Percentiles rank a stretch among this genome's conserved stretches.
Conservation (phyloP, 2,797 vertebrate genomes). For the Myoxocephalus aenaeus region DNA sequence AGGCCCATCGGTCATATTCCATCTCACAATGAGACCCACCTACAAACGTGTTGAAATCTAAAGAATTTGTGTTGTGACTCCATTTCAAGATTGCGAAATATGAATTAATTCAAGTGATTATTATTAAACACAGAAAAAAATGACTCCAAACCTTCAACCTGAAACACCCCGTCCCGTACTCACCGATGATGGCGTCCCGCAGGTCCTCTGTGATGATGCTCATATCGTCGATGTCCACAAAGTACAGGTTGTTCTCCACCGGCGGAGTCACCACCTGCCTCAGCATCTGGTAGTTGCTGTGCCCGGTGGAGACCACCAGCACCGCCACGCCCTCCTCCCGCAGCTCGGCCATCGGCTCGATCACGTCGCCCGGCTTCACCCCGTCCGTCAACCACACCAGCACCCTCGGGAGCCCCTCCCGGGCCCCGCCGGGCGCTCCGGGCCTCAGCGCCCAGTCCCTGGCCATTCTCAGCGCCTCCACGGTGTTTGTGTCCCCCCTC, state of each 20-base stretch:
- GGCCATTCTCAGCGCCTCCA: slow-evolving; percentile 86
- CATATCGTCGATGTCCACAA: slow-evolving; percentile 95
- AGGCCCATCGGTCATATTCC: neutral
- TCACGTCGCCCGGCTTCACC: slow-evolving; percentile 90
- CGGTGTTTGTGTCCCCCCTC: slow-evolving; percentile 95
- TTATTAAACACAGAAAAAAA: neutral
- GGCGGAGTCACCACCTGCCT: slow-evolving; percentile 88
- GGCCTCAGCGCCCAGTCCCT: slow-evolving; percentile 82
- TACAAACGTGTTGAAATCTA: neutral
- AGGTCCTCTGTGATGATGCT: slow-evolving; percentile 90
- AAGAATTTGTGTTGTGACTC: neutral
- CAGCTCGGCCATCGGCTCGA: slow-evolving; percentile 87
- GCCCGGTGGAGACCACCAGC: slow-evolving; percentile 93
- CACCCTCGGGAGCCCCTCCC: slow-evolving; percentile 89
- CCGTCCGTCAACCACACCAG: slow-evolving; percentile 97
- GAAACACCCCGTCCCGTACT: slow-evolving; percentile 30
- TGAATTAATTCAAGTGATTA: neutral
- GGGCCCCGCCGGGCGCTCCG: slow-evolving; percentile 72
- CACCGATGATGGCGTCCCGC: slow-evolving; percentile 89
- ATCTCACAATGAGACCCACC: neutral
- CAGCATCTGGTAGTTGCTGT: slow-evolving; percentile 89
- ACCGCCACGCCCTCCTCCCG: slow-evolving; percentile 88
- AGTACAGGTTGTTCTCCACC: slow-evolving; percentile 87
- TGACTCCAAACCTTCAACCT: neutral
- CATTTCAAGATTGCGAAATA: neutral